Conservation (phyloP, 2,113 vertebrate species). For the Bubalus kerabau region DNA sequence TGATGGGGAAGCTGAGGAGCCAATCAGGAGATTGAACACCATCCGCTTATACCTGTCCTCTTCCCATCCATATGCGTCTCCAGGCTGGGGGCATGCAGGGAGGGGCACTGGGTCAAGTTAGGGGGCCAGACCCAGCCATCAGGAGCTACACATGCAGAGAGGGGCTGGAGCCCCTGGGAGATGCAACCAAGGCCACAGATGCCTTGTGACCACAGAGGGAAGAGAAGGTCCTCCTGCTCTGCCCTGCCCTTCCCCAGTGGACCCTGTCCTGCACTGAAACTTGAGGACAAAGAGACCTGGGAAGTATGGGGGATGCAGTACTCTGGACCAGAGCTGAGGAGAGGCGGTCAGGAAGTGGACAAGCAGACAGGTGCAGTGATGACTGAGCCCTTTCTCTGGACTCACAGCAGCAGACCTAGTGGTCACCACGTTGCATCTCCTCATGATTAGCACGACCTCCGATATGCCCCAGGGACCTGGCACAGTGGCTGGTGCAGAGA, state of each 20-base stretch:
- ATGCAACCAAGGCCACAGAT: neutral
- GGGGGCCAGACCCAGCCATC: no score
- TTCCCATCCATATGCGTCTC: neutral
- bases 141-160: neutral
- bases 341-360: neutral
- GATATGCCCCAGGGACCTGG: no score
- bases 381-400: neutral
- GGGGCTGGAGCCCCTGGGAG: neutral
- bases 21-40: neutral
- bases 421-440: accelerated
- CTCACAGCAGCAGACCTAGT: accelerated
- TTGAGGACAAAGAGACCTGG: neutral
- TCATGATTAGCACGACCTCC: neutral
- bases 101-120: neutral
- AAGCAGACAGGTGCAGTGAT: no score
- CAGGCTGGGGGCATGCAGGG: no score
- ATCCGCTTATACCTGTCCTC: accelerated
- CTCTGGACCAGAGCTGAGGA: neutral
- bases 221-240: no score
- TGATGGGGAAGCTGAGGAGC: neutral
- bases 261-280: neutral
- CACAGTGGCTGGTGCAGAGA: no score
- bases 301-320: neutral
- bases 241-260: accelerated
- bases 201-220: neutral